phyloP scores from a whole-genome alignment of 2,888 invertebrate genomes.

The Quadroppia sp. region DNA sequence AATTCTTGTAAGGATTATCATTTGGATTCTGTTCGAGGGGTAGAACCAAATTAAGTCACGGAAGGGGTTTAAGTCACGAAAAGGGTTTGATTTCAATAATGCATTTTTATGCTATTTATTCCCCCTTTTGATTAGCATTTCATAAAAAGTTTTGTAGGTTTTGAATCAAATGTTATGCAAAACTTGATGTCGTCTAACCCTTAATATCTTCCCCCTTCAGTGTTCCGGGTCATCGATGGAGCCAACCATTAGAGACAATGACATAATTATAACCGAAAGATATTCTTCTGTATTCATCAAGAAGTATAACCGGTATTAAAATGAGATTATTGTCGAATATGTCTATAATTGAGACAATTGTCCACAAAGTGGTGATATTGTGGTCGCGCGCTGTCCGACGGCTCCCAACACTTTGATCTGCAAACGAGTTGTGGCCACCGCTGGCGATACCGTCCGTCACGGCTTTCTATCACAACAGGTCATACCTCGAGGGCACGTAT shows the following conservation, averaged over 20 bases:
- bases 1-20: constrained; percentile 35
- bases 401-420: constrained; percentile 63
- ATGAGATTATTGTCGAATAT: neutral
- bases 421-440: constrained; percentile 69
- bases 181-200: too few relatives aligned
- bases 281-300: constrained; percentile 22
- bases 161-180: too few relatives aligned
- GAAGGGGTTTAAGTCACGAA: too few relatives aligned
- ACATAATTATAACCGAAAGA: constrained; percentile 76
- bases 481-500: constrained; percentile 82
- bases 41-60: too few relatives aligned
- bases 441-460: constrained; percentile 54
- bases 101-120: too few relatives aligned
- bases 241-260: constrained; percentile 75
- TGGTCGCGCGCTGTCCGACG: constrained; percentile 73
- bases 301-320: constrained; percentile 38
- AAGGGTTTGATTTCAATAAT: too few relatives aligned
- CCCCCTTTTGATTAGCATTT: too few relatives aligned
- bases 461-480: constrained; percentile 14
- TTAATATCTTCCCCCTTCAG: constrained; percentile 55
- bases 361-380: constrained; percentile 67
- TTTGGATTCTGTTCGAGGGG: too few relatives aligned
- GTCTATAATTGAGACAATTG: neutral
- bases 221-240: constrained; percentile 92
- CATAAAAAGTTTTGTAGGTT: too few relatives aligned